Evolutionary conservation across 2,888 invertebrate genomes (phyloP).

Genomic region (Philereme transversata): DNA sequence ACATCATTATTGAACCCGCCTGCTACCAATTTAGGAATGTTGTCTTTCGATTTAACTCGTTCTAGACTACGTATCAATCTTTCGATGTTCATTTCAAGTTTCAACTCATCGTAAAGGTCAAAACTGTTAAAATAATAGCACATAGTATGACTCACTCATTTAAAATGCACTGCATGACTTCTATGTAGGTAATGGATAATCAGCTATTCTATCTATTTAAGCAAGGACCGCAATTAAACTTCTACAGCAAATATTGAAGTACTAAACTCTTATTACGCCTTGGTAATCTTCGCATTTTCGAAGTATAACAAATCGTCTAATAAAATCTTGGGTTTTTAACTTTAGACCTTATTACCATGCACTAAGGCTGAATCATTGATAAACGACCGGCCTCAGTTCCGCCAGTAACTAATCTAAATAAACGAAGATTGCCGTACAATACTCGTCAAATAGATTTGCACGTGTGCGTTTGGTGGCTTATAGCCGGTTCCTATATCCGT

Average conservation of each 20-base stretch:
- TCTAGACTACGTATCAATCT: conserved; percentile 31
- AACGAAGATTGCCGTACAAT: too few species aligned
- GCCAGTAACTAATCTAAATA: too few species aligned
- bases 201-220: conserved; percentile 4
- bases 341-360: too few species aligned
- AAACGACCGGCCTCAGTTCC: too few species aligned
- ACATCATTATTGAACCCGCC: conserved; percentile 45
- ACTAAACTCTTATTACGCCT: too few species aligned
- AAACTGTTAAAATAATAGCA: conserved; percentile 18
- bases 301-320: too few species aligned
- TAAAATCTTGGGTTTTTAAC: too few species aligned
- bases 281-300: too few species aligned
- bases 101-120: conserved; percentile 34
- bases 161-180: conserved; percentile 11
- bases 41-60: conserved; percentile 40
- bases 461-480: too few species aligned
- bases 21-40: conserved; percentile 56
- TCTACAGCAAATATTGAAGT: background rate
- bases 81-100: conserved; percentile 32
- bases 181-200: conserved; percentile 4
- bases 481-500: too few species aligned
- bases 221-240: background rate
- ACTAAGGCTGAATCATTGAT: too few species aligned
- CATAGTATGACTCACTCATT: conserved; percentile 18
- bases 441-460: too few species aligned